Percentiles rank a stretch among this genome's conserved stretches.
These are phyloP conservation scores for Whitmania pigra DNA, from an alignment of 1,140 invertebrate species.

Conservation along the genomic window DNA sequence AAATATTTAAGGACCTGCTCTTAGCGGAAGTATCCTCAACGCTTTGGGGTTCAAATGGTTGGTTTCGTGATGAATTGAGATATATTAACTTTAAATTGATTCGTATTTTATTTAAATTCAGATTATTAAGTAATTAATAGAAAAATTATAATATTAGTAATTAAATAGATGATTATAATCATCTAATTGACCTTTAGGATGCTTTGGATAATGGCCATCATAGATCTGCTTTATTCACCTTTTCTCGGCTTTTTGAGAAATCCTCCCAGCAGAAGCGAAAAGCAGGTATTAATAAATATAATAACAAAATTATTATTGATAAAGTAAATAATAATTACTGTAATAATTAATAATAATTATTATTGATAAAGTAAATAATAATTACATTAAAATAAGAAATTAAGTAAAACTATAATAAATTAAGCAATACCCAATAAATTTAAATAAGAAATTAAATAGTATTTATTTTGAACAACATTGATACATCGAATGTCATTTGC, in stretches of 20 bases:
- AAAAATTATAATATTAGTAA: too few relatives aligned
- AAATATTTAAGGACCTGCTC: constrained; percentile 54
- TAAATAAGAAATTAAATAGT: too few relatives aligned
- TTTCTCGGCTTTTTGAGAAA: constrained; percentile 72
- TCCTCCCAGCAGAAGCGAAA: constrained; percentile 80
- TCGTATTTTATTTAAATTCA: not conserved
- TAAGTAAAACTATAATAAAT: too few relatives aligned
- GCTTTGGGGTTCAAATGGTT: constrained; percentile 77
- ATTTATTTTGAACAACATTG: too few relatives aligned
- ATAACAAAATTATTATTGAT: constrained; percentile 6
- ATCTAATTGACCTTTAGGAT: not conserved
- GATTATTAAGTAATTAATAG: not conserved
- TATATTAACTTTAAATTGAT: not conserved
- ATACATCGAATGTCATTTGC: too few relatives aligned
- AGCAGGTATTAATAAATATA: constrained; percentile 35
- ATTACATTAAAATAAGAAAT: too few relatives aligned
- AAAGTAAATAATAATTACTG: not conserved
- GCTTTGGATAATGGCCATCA: constrained; percentile 77
- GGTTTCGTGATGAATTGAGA: too few relatives aligned
- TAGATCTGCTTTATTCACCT: constrained; percentile 89
- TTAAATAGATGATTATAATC: too few relatives aligned
- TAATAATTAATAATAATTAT: not conserved
- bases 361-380: too few relatives aligned
- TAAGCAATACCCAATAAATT: too few relatives aligned
- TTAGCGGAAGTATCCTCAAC: constrained; percentile 78